phyloP scores from a whole-genome alignment of 2,113 vertebrate genomes.

The Hydropotes inermis region DNA sequence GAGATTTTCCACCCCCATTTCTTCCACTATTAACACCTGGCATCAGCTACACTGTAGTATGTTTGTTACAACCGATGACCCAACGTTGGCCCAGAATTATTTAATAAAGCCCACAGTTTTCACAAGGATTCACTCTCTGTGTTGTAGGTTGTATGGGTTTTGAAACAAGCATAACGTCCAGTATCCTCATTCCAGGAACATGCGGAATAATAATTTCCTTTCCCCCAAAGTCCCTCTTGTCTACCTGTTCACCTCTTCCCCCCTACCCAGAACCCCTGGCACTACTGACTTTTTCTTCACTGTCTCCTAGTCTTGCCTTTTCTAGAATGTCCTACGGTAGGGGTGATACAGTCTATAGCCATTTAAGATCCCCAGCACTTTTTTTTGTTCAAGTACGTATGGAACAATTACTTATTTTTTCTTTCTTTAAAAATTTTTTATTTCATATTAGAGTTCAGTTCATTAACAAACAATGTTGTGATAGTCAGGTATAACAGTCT shows the following conservation, averaged over 20 bases:
- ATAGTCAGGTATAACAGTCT: background rate
- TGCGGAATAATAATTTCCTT: background rate
- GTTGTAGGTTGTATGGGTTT: background rate
- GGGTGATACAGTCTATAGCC: no score
- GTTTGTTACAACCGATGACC: rapidly evolving
- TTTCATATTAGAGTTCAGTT: background rate
- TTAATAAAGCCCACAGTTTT: background rate
- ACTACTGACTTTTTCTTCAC: background rate
- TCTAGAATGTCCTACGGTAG: background rate
- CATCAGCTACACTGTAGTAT: rapidly evolving
- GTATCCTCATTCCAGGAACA: background rate
- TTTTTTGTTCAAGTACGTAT: background rate
- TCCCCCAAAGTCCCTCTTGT: rapidly evolving
- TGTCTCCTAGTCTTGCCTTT: background rate
- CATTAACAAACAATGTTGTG: background rate
- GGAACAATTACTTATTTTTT: background rate
- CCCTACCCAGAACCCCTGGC: background rate
- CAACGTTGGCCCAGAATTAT: rapidly evolving
- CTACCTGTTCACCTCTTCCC: background rate
- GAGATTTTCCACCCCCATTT: background rate
- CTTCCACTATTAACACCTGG: background rate
- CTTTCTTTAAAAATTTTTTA: background rate
- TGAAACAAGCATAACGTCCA: background rate
- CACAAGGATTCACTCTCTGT: background rate
- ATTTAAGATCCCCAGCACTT: background rate